These are phyloP conservation scores for Spinus pinus DNA, from an alignment of 2,797 vertebrate genomes.

Conservation along the genomic window DNA sequence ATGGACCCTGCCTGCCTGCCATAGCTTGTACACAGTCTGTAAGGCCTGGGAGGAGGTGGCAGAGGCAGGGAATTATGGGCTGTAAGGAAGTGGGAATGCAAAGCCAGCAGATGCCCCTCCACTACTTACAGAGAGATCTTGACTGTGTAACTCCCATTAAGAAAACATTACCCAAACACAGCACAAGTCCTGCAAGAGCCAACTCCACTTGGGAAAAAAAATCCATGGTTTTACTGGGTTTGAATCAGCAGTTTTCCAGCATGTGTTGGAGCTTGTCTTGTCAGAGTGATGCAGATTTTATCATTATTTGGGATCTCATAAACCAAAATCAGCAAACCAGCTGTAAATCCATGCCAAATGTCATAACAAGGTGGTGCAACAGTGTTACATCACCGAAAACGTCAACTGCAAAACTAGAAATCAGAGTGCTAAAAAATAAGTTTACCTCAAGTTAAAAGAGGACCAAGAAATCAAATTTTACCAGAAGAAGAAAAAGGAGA, in stretches of 20 bases:
- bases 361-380: not conserved
- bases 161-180: not conserved
- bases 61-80: not conserved
- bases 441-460: not conserved
- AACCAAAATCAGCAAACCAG: not conserved
- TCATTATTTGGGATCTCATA: not conserved
- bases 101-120: not conserved
- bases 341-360: not conserved
- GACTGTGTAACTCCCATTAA: not conserved
- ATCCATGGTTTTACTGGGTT: not conserved
- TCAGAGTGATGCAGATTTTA: not conserved
- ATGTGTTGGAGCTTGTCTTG: not conserved
- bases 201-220: not conserved
- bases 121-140: not conserved
- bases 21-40: fast-evolving
- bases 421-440: not conserved
- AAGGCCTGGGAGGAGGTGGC: not conserved
- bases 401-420: not conserved
- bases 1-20: not conserved
- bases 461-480: not conserved
- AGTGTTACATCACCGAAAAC: not conserved
- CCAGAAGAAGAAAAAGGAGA: not conserved
- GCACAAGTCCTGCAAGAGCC: not conserved
- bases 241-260: not conserved
- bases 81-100: not conserved